phyloP scores from a whole-genome alignment of 2,113 vertebrate genomes.

The Cepphus grylle region DNA sequence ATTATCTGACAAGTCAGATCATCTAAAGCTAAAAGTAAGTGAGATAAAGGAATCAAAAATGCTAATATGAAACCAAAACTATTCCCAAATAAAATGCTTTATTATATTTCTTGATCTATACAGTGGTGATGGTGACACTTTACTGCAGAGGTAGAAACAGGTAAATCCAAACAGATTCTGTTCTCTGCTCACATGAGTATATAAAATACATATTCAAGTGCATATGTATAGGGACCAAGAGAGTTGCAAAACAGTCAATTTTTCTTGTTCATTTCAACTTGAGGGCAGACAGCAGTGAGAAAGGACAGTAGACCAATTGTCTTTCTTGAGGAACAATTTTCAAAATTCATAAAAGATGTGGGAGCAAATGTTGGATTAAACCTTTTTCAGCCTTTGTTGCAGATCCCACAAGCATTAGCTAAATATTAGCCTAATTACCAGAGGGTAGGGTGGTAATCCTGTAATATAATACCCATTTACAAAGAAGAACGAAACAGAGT shows the following conservation, averaged over 20 bases:
- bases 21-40: constrained; percentile 8
- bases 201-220: not conserved
- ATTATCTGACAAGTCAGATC: not conserved
- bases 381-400: not conserved
- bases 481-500: not conserved
- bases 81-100: not conserved
- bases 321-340: not conserved
- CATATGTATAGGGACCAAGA: not conserved
- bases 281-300: not conserved
- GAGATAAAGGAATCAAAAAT: not conserved
- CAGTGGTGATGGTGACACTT: not conserved
- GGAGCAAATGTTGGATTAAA: not conserved
- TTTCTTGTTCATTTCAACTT: not conserved
- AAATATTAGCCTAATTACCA: not conserved
- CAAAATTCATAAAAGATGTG: not conserved
- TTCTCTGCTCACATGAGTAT: not conserved
- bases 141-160: not conserved
- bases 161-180: not conserved
- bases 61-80: not conserved
- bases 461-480: not conserved
- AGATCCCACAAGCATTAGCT: not conserved
- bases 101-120: not conserved
- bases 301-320: not conserved
- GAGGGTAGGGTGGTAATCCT: not conserved
- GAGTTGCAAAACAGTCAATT: not conserved